Evolutionary conservation across 2,888 invertebrate species (phyloP).

Genomic region (Sesia apiformis): DNA sequence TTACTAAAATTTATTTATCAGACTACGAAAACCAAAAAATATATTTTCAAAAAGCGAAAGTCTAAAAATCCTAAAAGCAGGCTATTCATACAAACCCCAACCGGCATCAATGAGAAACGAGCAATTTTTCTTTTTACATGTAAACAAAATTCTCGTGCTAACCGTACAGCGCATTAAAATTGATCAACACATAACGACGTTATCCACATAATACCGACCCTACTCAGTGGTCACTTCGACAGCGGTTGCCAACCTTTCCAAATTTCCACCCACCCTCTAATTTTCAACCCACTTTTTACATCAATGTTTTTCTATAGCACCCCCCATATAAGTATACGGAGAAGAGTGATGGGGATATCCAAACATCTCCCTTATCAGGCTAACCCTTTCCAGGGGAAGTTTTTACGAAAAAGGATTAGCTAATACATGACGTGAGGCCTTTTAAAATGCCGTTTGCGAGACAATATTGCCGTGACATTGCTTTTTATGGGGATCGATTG

Average conservation of each 20-base stretch:
- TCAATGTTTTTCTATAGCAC: constrained; percentile 72
- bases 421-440: constrained; percentile 39
- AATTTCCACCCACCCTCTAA: constrained; percentile 40
- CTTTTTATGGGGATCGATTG: constrained; percentile 13
- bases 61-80: no score
- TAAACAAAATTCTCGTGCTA: background rate
- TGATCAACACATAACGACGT: constrained; percentile 73
- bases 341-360: constrained; percentile 68
- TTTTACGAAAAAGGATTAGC: constrained; percentile 65
- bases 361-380: constrained; percentile 67
- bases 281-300: constrained; percentile 70
- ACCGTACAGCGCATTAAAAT: constrained; percentile 54
- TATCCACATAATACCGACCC: constrained; percentile 70
- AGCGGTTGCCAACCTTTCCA: constrained; percentile 60
- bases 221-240: constrained; percentile 74
- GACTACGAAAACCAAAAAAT: no score
- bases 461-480: constrained; percentile 14
- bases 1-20: no score
- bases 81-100: no score
- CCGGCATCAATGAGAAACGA: background rate
- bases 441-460: constrained; percentile 22
- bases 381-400: constrained; percentile 31
- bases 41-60: no score
- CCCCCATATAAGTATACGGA: constrained; percentile 40
- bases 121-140: background rate